phyloP scores from a whole-genome alignment of 2,113 vertebrate genomes.

The Poeciliopsis prolifica region DNA sequence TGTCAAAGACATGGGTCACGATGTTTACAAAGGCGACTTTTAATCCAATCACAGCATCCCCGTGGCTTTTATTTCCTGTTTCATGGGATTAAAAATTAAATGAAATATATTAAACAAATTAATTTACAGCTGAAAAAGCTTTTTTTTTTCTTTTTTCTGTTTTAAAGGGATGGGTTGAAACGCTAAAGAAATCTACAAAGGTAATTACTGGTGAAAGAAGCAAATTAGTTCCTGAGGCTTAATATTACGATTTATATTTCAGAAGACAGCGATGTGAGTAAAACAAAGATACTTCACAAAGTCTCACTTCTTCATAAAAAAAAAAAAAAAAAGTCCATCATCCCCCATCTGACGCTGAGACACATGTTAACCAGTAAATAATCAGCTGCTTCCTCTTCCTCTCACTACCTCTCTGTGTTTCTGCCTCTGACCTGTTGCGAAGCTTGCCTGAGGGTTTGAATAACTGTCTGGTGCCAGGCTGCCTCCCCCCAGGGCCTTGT shows the following conservation, averaged over 20 bases:
- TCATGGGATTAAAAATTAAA: conserved; percentile 80
- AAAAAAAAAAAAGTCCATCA: conserved; percentile 17
- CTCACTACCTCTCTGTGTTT: conserved; percentile 28
- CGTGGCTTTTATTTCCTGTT: conserved; percentile 74
- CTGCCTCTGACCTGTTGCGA: conserved; percentile 73
- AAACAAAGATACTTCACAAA: conserved; percentile 29
- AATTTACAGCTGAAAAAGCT: conserved; percentile 75
- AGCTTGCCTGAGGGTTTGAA: conserved; percentile 75
- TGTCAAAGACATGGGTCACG: conserved; percentile 81
- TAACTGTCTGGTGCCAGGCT: conserved; percentile 85
- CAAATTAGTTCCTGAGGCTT: conserved; percentile 64
- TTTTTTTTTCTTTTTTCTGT: conserved; percentile 49
- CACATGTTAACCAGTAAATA: conserved; percentile 41
- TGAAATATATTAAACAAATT: conserved; percentile 79
- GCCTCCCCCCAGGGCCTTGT: conserved; percentile 77
- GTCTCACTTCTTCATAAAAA: conserved; percentile 25
- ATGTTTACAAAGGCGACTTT: conserved; percentile 78
- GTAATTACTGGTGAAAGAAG: conserved; percentile 60
- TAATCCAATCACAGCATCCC: conserved; percentile 78
- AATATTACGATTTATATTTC: conserved; percentile 52
- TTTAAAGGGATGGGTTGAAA: conserved; percentile 70
- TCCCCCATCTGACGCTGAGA: conserved; percentile 19
- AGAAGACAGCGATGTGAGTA: conserved; percentile 53
- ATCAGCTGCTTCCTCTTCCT: conserved; percentile 45
- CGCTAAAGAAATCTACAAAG: conserved; percentile 67